A percentile compares a stretch with the other conserved stretches of the same genome.
These are phyloP conservation scores for Hypothenemus hampei DNA, from an alignment of 1,140 invertebrate species.

Conservation along the genomic window DNA sequence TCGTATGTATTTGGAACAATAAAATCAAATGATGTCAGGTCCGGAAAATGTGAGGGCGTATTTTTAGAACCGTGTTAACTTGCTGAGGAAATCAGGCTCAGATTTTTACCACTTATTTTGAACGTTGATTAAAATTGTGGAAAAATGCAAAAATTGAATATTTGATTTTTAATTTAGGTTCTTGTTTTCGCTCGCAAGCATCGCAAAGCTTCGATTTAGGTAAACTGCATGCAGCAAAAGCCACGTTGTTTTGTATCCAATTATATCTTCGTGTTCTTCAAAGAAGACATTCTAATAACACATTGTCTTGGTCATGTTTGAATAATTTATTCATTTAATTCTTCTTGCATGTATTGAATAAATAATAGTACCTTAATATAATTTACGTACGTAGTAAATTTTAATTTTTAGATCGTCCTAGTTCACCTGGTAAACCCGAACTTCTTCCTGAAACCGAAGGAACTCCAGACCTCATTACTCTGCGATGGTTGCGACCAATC, in stretches of 20 bases:
- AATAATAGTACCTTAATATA: too few relatives aligned
- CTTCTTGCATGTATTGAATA: too few relatives aligned
- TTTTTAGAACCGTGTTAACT: slow-evolving; percentile 18
- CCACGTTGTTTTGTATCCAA: background rate
- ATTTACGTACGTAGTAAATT: too few relatives aligned
- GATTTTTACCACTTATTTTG: too few relatives aligned
- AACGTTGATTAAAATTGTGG: too few relatives aligned
- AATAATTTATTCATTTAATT: too few relatives aligned
- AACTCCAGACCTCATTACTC: slow-evolving; percentile 76
- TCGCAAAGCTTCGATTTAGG: background rate
- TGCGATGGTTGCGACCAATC: slow-evolving; percentile 77
- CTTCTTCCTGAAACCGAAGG: slow-evolving; percentile 60
- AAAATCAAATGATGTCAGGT: slow-evolving; percentile 18
- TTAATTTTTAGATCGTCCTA: slow-evolving; percentile 61
- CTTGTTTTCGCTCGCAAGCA: background rate
- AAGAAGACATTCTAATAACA: too few relatives aligned
- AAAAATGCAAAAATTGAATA: too few relatives aligned
- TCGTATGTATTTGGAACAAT: background rate
- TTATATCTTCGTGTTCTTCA: background rate
- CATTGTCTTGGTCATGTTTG: too few relatives aligned
- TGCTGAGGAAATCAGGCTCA: too few relatives aligned
- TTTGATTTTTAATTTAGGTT: too few relatives aligned
- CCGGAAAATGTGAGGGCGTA: slow-evolving; percentile 1
- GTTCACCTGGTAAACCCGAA: slow-evolving; percentile 70
- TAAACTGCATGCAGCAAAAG: too few relatives aligned